These are phyloP conservation scores for Loripinus fragilis DNA, from an alignment of 2,888 invertebrate genomes.

Conservation along the genomic window DNA sequence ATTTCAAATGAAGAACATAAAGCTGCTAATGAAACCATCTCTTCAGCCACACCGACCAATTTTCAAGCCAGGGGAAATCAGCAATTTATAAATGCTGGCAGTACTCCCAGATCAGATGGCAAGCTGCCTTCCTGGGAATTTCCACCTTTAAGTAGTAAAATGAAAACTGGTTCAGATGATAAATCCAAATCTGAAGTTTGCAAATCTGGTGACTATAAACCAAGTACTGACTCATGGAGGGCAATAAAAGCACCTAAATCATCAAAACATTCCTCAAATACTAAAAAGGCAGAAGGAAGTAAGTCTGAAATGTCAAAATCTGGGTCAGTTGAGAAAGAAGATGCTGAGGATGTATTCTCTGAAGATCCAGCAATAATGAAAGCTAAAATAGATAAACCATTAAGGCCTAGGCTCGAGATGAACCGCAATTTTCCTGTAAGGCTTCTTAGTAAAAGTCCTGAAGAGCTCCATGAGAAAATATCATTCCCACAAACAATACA, in stretches of 20 bases:
- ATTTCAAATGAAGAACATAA: not conserved
- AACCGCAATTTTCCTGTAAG: slow-evolving; percentile 54
- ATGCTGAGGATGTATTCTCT: slow-evolving; percentile 1
- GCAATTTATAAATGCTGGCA: not conserved
- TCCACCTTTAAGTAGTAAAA: not conserved
- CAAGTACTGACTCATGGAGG: not conserved
- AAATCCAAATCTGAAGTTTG: not conserved
- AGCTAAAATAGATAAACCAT: slow-evolving; percentile 17
- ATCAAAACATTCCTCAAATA: not conserved
- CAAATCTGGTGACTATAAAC: too few species aligned
- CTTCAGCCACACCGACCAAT: not conserved
- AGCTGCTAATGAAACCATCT: too few species aligned
- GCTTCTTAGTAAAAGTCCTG: slow-evolving; percentile 47
- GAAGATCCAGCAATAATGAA: slow-evolving; percentile 32
- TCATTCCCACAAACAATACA: not conserved
- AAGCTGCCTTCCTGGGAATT: not conserved
- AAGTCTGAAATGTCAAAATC: not conserved
- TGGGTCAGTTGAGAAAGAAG: not conserved
- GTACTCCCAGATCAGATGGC: not conserved
- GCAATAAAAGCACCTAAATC: slow-evolving; percentile 14
- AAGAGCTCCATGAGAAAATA: slow-evolving; percentile 21
- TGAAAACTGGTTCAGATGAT: too few species aligned
- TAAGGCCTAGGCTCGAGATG: slow-evolving; percentile 25
- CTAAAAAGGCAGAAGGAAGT: not conserved
- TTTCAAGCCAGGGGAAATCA: not conserved